Evolutionary conservation across 2,888 invertebrate genomes (phyloP).

Genomic region (Steinernema carpocapsae): DNA sequence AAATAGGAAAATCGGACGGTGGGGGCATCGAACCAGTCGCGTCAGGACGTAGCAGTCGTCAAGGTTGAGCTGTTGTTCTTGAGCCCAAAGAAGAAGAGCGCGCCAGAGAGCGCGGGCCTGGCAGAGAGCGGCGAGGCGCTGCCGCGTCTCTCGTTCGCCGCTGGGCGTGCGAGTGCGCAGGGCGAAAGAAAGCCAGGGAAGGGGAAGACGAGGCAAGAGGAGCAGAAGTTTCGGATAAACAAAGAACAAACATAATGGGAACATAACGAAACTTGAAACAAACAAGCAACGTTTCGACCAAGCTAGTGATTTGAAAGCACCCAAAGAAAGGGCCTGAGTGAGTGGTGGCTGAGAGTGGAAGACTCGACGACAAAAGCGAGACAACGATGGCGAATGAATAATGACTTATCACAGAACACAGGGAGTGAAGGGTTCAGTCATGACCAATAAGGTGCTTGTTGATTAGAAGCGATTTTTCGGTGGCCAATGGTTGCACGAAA

Average conservation of each 20-base stretch:
- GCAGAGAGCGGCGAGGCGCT: neutral
- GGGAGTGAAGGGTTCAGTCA: neutral
- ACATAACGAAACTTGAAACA: too few species aligned
- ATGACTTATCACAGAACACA: neutral
- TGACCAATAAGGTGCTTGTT: neutral
- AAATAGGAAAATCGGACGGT: constrained; percentile 17
- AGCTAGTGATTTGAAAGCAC: neutral
- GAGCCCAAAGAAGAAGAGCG: neutral
- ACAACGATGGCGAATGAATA: neutral
- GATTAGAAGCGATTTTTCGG: too few species aligned
- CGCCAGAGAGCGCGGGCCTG: neutral
- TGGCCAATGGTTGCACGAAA: too few species aligned
- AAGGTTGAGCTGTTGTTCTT: constrained; percentile 26
- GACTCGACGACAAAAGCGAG: neutral
- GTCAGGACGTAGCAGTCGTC: constrained; percentile 9
- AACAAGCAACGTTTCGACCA: neutral
- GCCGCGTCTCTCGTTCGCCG: too few species aligned
- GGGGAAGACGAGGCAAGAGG: neutral
- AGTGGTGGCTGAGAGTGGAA: too few species aligned
- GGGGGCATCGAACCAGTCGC: constrained; percentile 26
- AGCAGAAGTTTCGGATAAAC: neutral
- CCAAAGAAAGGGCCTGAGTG: too few species aligned
- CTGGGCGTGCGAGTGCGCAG: neutral
- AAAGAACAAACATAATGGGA: constrained; percentile 8
- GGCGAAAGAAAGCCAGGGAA: neutral